Evolutionary conservation across 2,888 invertebrate genomes (phyloP).

Genomic region (Adineta ricciae): DNA sequence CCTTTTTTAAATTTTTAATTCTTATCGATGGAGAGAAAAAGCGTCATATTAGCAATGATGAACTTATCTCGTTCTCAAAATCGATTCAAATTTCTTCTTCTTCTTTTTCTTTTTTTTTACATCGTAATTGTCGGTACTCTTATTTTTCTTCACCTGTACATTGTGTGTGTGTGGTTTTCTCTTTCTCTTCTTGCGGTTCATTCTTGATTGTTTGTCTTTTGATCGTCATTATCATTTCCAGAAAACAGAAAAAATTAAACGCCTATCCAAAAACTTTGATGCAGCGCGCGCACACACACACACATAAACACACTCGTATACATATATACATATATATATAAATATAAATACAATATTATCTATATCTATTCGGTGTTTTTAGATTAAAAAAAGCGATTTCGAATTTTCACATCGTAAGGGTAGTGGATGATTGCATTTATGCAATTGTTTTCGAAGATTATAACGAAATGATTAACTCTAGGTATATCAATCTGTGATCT

Average conservation of each 20-base stretch:
- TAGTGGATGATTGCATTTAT: too few relatives aligned
- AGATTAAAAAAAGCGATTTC: not conserved
- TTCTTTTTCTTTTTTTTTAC: not conserved
- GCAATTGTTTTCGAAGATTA: too few relatives aligned
- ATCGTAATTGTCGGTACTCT: not conserved
- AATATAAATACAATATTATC: not conserved
- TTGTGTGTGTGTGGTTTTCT: not conserved
- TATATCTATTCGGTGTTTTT: slow-evolving; percentile 9
- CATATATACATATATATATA: not conserved
- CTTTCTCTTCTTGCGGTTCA: not conserved
- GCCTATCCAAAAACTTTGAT: not conserved
- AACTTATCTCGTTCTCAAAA: not conserved
- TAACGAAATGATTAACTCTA: too few relatives aligned
- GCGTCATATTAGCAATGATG: not conserved
- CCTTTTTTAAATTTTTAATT: not conserved
- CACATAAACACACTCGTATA: not conserved
- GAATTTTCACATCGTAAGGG: too few relatives aligned
- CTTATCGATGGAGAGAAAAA: not conserved
- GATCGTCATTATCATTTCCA: not conserved
- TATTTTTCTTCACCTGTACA: not conserved
- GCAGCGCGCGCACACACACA: not conserved
- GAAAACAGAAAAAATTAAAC: not conserved
- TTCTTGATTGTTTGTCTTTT: not conserved
- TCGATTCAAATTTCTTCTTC: not conserved
- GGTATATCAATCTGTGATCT: too few relatives aligned